Percentiles rank a stretch among this genome's conserved stretches.
phyloP scores from a whole-genome alignment of 2,888 invertebrate species.

The Adelognathus sp. region DNA sequence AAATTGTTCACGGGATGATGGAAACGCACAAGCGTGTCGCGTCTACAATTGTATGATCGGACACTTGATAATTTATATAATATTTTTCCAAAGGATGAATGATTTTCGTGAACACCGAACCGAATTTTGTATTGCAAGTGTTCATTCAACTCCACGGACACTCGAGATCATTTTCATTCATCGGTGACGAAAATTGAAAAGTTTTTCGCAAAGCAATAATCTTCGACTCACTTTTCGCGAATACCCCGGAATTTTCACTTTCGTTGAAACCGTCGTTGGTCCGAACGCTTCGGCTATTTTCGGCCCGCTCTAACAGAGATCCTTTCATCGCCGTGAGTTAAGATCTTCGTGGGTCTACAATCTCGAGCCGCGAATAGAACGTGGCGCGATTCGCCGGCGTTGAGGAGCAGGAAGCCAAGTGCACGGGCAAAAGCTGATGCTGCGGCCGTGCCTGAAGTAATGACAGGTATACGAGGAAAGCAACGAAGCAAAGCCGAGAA shows the following conservation, averaged over 20 bases:
- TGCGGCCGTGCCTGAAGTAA: slow-evolving; percentile 56
- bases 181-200: no score
- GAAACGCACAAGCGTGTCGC: slow-evolving; percentile 37
- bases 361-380: slow-evolving; percentile 54
- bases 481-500: slow-evolving; percentile 37
- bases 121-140: no score
- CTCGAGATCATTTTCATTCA: no score
- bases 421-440: slow-evolving; percentile 25
- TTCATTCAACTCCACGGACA: no score
- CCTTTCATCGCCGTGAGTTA: slow-evolving; percentile 53
- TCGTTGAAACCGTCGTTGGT: slow-evolving; percentile 38
- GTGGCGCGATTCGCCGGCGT: slow-evolving; percentile 37
- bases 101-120: no score
- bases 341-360: slow-evolving; percentile 51
- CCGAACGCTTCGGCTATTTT: slow-evolving; percentile 45
- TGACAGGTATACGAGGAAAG: slow-evolving; percentile 64
- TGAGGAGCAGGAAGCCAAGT: slow-evolving; percentile 54
- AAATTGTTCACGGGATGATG: slow-evolving; percentile 37
- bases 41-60: slow-evolving; percentile 27
- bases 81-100: slow-evolving; percentile 1
- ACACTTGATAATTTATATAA: slow-evolving; percentile 16
- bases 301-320: slow-evolving; percentile 49
- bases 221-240: slow-evolving; percentile 1
- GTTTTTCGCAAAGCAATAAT: no score
- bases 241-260: slow-evolving; percentile 40